Percentiles rank a stretch among this genome's conserved stretches.
Conservation (phyloP, 2,888 invertebrate genomes). For the Melitaea athalia region DNA sequence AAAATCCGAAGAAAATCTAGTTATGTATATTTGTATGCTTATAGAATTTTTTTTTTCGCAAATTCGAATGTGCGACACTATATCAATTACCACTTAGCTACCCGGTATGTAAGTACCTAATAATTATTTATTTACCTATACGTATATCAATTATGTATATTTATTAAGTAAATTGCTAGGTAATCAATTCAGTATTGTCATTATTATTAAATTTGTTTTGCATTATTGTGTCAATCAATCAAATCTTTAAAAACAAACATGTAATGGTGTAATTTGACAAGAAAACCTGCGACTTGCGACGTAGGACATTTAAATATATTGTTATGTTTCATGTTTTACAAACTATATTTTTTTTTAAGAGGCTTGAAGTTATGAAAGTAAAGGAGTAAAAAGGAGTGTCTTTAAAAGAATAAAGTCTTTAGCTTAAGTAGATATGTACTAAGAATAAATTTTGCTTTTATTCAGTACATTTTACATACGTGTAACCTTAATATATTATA, state of each 20-base stretch:
- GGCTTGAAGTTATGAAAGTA: no score
- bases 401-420: no score
- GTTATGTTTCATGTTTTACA: no score
- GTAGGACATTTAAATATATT: no score
- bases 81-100: neutral
- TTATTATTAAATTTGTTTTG: slow-evolving; percentile 18
- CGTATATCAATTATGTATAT: neutral
- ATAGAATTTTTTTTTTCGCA: neutral
- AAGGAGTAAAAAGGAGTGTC: no score
- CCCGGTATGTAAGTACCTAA: no score
- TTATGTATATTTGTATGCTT: neutral
- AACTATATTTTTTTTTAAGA: no score
- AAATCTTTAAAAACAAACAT: neutral
- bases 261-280: neutral
- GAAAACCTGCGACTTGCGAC: neutral
- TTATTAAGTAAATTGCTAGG: slow-evolving; percentile 5
- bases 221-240: slow-evolving; percentile 18
- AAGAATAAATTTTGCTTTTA: no score
- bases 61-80: neutral
- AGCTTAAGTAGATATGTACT: no score
- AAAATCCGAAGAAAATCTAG: neutral
- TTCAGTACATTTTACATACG: no score
- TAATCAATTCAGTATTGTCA: slow-evolving; percentile 15
- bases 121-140: neutral
- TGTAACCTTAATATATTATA: no score